Conservation (phyloP, 2,888 invertebrate genomes). For the Pandemis corylana region DNA sequence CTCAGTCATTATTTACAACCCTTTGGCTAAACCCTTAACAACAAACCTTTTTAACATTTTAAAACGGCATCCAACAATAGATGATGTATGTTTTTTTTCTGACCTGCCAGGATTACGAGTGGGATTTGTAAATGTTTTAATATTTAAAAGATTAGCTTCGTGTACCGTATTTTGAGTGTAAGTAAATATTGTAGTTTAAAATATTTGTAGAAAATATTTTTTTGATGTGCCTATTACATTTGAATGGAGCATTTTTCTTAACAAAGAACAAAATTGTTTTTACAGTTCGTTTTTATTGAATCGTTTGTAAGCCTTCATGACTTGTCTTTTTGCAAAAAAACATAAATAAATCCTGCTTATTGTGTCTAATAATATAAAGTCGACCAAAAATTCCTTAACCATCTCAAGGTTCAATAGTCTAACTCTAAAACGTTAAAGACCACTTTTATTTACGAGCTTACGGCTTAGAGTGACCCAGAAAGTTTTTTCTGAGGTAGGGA, state of each 20-base stretch:
- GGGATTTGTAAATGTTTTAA: slow-evolving; percentile 79
- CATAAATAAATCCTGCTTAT: too few relatives aligned
- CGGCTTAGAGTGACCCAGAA: too few relatives aligned
- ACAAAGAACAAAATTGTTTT: too few relatives aligned
- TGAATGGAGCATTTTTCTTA: background rate
- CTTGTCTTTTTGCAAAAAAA: too few relatives aligned
- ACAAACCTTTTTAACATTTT: slow-evolving; percentile 84
- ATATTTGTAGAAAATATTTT: slow-evolving; percentile 62
- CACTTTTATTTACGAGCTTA: too few relatives aligned
- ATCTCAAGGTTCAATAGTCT: too few relatives aligned
- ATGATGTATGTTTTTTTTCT: slow-evolving; percentile 71
- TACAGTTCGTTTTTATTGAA: too few relatives aligned
- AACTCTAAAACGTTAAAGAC: too few relatives aligned
- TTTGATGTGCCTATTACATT: background rate
- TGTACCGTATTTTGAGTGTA: slow-evolving; percentile 64
- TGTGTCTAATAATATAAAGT: too few relatives aligned
- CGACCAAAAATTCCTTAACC: too few relatives aligned
- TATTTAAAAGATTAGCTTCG: slow-evolving; percentile 83
- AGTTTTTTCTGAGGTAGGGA: too few relatives aligned
- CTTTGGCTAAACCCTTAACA: slow-evolving; percentile 80
- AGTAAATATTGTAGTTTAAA: slow-evolving; percentile 71
- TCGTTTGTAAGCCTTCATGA: too few relatives aligned
- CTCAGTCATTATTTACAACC: slow-evolving; percentile 84
- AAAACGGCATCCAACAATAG: slow-evolving; percentile 76
- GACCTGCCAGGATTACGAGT: slow-evolving; percentile 65